Base-by-base conservation (phyloP, 2,888 invertebrate genomes). In the Malthinus flaveolus region DNA sequence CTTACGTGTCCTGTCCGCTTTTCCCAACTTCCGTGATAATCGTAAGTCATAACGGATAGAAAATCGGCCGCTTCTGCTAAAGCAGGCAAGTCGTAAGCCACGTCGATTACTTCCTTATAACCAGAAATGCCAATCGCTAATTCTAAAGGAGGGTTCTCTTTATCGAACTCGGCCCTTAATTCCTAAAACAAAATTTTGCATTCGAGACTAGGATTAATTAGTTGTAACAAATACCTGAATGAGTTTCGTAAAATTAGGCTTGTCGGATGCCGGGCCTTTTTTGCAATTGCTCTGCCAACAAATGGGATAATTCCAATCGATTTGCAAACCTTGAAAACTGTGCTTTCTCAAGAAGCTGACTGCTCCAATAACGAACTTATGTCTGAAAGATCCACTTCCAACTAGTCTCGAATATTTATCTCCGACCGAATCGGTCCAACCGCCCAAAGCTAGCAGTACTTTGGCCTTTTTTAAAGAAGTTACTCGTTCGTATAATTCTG, bases 301-400 rank as follows among this genome's bases (percentile, higher is more conserved):
- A 60, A 89, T 90, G 0, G 96, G 96, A 74, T 96, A 96, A 73
- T 95, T 94, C 96, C 96, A 97, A 71, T 96, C 96, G 15, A 97
- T 75, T 70, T 95, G 95, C 0, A 97, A 79, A 3, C 97, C 97
- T 63, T 88, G 85, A 73, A 97, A 96, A 37, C 88, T 87, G 71
- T 93, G 84, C 63, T 84, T 84, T 10, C 85, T 82, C 33, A 95
- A 76, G 74, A 92, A 94, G 12, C 85, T 83, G 1, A 91, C 83
- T 0, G 86, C 82, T 53, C 87, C 86, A 1, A 86, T 80, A 1
- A 89, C 85, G 71, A 94, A 94, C 47, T 86, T 86, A 32, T 85
- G 79, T 9, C 93, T 83, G 4, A 86, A 82, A 0, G 84, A 80
- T 4, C 84, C 82, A 58, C 87, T 86, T 37, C 86, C 85, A 0